These are phyloP conservation scores for Carterocephalus palaemon DNA, from an alignment of 2,888 invertebrate species.

Conservation along the genomic window DNA sequence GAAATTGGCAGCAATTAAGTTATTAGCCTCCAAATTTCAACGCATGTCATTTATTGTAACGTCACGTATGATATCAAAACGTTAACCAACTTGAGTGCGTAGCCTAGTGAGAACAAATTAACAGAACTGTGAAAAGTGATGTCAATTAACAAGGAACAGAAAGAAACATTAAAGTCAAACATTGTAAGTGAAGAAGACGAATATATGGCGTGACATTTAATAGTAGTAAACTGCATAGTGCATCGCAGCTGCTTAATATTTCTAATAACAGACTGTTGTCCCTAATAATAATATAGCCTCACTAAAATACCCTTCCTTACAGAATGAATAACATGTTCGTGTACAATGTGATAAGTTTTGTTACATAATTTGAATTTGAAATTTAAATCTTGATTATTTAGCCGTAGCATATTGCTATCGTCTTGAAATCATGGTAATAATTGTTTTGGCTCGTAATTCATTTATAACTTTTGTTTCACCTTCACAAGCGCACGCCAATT, in stretches of 20 bases:
- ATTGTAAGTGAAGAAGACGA: constrained; percentile 51
- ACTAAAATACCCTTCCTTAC: not conserved
- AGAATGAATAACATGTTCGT: constrained; percentile 5
- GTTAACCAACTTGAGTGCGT: not conserved
- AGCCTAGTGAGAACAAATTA: constrained; percentile 36
- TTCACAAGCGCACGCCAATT: constrained; percentile 18
- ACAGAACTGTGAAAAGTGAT: constrained; percentile 57
- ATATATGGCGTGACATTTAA: constrained; percentile 70
- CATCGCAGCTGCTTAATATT: constrained; percentile 62
- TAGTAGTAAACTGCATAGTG: constrained; percentile 65
- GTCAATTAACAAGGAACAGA: constrained; percentile 57
- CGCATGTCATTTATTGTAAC: not conserved
- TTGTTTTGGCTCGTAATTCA: constrained; percentile 8
- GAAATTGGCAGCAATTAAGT: not conserved
- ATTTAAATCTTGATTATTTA: not conserved
- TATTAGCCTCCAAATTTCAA: not conserved
- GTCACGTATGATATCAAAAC: constrained; percentile 1
- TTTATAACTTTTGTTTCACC: constrained; percentile 19
- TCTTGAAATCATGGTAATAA: constrained; percentile 6
- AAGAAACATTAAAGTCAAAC: constrained; percentile 52
- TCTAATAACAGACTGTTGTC: constrained; percentile 57
- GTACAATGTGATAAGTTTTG: not conserved
- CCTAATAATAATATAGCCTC: constrained; percentile 26
- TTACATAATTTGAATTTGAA: not conserved
- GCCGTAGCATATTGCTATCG: constrained; percentile 8